phyloP scores from a whole-genome alignment of 2,113 vertebrate species.

The Cyanoramphus novaezelandiae region DNA sequence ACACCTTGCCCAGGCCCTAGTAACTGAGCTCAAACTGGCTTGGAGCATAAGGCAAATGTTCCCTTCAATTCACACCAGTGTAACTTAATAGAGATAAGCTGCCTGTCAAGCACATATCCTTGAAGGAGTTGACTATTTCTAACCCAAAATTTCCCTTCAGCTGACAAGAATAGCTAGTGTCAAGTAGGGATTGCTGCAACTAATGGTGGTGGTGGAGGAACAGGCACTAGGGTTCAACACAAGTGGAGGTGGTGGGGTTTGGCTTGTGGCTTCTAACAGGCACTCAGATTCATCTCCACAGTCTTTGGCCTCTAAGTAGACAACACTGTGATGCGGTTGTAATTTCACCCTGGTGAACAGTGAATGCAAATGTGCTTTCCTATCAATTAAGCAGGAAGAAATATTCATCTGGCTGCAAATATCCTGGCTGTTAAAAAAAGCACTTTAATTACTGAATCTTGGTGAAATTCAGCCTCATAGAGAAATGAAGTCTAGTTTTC shows the following conservation, averaged over 20 bases:
- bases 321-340: rapidly evolving
- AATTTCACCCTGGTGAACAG: background rate
- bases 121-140: background rate
- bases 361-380: conserved; percentile 1
- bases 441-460: conserved; percentile 25
- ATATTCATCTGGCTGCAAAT: conserved; percentile 5
- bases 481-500: background rate
- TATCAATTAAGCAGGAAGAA: conserved; percentile 10
- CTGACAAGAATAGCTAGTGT: background rate
- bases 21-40: background rate
- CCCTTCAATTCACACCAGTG: rapidly evolving
- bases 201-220: background rate
- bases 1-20: background rate
- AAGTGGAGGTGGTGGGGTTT: background rate
- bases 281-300: background rate
- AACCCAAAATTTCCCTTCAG: background rate
- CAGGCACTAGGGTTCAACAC: rapidly evolving
- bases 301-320: background rate
- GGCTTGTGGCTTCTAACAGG: background rate
- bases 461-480: conserved; percentile 30
- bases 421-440: conserved; percentile 1
- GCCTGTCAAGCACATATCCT: background rate
- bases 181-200: rapidly evolving
- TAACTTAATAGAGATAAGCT: background rate
- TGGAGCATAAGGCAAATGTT: background rate